Conservation (phyloP, 1,140 invertebrate genomes). For the Melitaea cinxia region DNA sequence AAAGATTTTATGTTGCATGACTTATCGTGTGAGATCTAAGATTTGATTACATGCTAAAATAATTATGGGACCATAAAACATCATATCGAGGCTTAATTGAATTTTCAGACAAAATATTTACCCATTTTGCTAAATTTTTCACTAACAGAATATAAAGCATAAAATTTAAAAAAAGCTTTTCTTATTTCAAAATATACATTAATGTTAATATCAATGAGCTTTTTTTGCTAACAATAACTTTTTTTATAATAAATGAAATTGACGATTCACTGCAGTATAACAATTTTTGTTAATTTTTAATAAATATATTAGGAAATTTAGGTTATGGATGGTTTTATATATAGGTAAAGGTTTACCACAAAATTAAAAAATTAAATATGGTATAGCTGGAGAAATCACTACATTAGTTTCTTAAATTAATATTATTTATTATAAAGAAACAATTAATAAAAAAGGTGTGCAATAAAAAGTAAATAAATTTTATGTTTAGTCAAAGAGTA, state of each 20-base stretch:
- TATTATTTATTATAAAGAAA: background rate
- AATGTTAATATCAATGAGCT: background rate
- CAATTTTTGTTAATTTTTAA: background rate
- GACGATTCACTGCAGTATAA: background rate
- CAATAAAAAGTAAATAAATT: background rate
- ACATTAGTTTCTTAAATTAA: background rate
- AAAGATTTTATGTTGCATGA: no score
- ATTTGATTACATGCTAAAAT: no score
- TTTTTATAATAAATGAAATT: background rate
- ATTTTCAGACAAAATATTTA: background rate
- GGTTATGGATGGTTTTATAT: background rate
- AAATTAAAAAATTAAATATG: background rate
- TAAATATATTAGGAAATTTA: background rate
- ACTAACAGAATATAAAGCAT: background rate
- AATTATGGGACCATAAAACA: conserved; percentile 1
- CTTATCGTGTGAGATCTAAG: no score
- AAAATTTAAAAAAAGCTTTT: no score
- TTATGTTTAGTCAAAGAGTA: background rate
- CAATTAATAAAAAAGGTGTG: background rate
- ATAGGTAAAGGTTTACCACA: background rate
- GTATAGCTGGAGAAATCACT: background rate
- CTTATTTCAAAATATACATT: no score
- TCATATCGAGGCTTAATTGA: background rate
- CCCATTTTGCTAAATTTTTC: background rate
- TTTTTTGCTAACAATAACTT: background rate